Conservation (phyloP, 2,888 invertebrate species). For the Adineta ricciae region DNA sequence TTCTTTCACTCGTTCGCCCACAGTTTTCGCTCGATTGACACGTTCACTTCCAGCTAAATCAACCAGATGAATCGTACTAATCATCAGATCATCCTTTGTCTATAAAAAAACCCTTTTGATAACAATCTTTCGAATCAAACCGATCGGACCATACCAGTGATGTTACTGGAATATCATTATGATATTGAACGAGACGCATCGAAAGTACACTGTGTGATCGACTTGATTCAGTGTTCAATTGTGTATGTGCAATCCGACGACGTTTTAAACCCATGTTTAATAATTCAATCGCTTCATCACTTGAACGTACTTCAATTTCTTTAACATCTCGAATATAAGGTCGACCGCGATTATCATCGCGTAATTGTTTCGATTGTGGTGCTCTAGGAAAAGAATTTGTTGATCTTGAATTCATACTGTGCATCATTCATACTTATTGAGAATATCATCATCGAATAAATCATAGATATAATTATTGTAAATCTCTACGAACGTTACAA, state of each 20-base stretch:
- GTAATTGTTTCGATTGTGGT: conserved; percentile 37
- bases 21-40: conserved; percentile 78
- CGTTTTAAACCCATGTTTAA: conserved; percentile 51
- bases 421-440: background rate
- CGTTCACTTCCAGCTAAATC: conserved; percentile 95
- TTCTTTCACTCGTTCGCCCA: conserved; percentile 62
- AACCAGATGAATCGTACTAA: conserved; percentile 85
- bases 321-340: conserved; percentile 88
- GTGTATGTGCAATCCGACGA: conserved; percentile 31
- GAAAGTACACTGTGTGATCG: conserved; percentile 92
- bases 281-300: conserved; percentile 84
- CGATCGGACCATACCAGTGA: background rate
- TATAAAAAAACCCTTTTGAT: background rate
- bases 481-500: conserved; percentile 86
- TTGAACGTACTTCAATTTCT: conserved; percentile 82
- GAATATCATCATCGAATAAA: conserved; percentile 66
- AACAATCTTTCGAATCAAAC: background rate
- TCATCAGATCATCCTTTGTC: conserved; percentile 59
- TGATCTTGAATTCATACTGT: too few relatives aligned
- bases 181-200: conserved; percentile 63
- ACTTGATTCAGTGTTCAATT: conserved; percentile 31
- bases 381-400: too few relatives aligned
- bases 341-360: conserved; percentile 72
- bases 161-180: background rate
- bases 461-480: conserved; percentile 94